Conservation (phyloP, 2,797 vertebrate genomes). For the Phylloscopus collybita region DNA sequence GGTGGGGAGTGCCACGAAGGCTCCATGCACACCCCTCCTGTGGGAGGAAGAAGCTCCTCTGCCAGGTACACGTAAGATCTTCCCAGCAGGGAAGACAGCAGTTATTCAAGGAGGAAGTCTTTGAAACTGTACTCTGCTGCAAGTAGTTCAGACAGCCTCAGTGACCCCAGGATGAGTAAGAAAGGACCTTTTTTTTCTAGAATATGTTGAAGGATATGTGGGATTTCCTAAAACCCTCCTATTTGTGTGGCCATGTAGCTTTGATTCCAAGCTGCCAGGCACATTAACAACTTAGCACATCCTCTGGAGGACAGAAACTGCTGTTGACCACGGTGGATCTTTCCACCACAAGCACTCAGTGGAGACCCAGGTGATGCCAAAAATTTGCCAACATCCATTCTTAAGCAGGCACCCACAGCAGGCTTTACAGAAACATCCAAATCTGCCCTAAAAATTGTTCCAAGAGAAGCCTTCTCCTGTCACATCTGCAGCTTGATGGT, state of each 20-base stretch:
- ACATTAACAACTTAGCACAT: not conserved
- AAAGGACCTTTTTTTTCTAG: not conserved
- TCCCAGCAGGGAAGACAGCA: not conserved
- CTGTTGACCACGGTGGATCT: fast-evolving
- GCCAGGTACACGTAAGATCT: not conserved
- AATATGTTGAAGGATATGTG: not conserved
- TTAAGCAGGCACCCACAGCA: not conserved
- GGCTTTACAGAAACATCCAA: not conserved
- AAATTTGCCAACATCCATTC: not conserved
- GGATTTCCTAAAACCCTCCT: not conserved
- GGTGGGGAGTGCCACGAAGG: not conserved
- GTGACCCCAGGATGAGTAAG: not conserved
- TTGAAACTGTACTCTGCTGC: conserved; percentile 8
- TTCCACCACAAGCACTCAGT: not conserved
- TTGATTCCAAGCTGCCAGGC: not conserved
- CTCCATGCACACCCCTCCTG: not conserved
- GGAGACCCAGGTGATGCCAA: not conserved
- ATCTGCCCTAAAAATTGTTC: not conserved
- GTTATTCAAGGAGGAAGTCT: conserved; percentile 34
- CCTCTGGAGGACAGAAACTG: not conserved
- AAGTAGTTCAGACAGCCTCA: not conserved
- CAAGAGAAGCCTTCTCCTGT: not conserved
- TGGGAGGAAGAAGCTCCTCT: conserved; percentile 44
- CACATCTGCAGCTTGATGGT: not conserved
- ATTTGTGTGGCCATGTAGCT: not conserved